Conservation (phyloP, 2,113 vertebrate genomes). For the Aythya baeri region DNA sequence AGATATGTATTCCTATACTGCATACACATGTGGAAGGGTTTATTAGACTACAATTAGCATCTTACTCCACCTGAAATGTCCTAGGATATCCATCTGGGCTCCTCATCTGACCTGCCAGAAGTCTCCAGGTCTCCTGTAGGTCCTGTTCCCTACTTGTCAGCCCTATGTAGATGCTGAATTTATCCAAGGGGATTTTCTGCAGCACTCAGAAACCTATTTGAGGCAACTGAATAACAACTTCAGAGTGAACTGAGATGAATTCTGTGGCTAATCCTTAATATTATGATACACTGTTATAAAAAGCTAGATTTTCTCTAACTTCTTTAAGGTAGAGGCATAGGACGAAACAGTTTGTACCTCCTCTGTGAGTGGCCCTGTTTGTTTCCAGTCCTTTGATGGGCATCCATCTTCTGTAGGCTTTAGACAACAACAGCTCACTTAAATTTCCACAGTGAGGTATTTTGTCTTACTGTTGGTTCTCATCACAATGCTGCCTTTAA, state of each 20-base stretch:
- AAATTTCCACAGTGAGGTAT: background rate
- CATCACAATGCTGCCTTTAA: rapidly evolving
- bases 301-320: background rate
- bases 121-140: background rate
- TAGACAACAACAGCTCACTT: background rate
- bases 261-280: background rate
- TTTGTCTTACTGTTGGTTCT: background rate
- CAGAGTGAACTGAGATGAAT: background rate
- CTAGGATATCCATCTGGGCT: background rate
- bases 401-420: background rate
- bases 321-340: background rate
- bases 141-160: background rate
- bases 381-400: too few relatives aligned
- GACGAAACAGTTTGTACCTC: background rate
- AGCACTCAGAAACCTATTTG: background rate
- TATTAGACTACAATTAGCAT: background rate
- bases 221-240: background rate
- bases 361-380: background rate
- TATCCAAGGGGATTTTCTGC: background rate
- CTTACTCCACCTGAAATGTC: background rate
- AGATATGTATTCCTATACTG: background rate
- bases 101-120: background rate
- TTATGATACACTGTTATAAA: background rate
- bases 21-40: background rate
- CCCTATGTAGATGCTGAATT: background rate